phyloP scores from a whole-genome alignment of 2,888 invertebrate genomes.

The Machimus atricapillus region DNA sequence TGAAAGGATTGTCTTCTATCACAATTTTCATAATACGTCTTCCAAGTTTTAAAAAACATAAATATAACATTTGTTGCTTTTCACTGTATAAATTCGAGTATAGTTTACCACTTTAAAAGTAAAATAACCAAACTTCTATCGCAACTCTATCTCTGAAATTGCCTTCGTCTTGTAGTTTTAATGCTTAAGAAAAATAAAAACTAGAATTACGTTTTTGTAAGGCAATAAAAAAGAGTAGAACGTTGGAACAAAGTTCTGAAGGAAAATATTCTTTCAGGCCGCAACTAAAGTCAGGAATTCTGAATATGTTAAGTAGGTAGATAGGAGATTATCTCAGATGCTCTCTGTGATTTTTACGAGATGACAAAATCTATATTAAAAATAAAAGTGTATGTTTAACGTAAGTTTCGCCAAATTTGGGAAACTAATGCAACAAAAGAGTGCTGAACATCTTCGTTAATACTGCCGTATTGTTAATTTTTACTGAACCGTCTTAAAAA shows the following conservation, averaged over 20 bases:
- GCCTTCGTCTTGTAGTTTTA: not conserved
- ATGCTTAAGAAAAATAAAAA: not conserved
- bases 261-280: not conserved
- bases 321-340: not conserved
- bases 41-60: not conserved
- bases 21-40: not conserved
- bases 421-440: not conserved
- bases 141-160: not conserved
- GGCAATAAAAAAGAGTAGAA: not conserved
- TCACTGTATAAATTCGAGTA: not conserved
- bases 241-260: not conserved
- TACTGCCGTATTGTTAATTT: not conserved
- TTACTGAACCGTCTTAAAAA: not conserved
- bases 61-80: not conserved
- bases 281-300: not conserved
- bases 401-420: not conserved
- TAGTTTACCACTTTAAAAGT: not conserved
- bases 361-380: not conserved
- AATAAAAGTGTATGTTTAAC: not conserved
- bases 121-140: not conserved
- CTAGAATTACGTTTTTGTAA: not conserved
- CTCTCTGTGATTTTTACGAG: not conserved
- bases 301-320: not conserved
- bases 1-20: not conserved
- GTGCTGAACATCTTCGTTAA: not conserved